These are phyloP conservation scores for Porites rus DNA, from an alignment of 92 coral and sea anemone genomes.

Conservation along the genomic window DNA sequence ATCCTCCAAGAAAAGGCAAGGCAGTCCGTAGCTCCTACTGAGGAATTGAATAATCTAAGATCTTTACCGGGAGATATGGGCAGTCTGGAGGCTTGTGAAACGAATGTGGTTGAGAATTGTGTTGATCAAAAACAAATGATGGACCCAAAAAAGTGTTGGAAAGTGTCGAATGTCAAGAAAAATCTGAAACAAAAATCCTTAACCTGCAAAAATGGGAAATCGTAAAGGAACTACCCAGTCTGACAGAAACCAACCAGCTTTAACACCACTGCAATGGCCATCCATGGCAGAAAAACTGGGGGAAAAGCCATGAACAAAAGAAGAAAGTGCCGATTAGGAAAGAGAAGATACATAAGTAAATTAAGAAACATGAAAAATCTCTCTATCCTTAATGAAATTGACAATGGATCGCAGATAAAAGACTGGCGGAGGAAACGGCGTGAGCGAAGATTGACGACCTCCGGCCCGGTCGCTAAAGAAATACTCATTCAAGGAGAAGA, in stretches of 20 bases:
- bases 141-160: neutral
- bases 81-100: neutral
- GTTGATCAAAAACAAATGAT: too few relatives aligned
- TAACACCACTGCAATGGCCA: neutral
- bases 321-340: conserved; percentile 10
- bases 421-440: conserved; percentile 3
- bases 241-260: neutral
- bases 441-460: conserved; percentile 3
- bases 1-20: conserved; percentile 20
- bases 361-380: neutral
- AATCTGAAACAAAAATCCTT: neutral
- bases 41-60: neutral
- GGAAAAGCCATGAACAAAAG: neutral
- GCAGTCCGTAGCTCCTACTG: neutral
- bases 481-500: conserved; percentile 22
- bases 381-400: conserved; percentile 10
- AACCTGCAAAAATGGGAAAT: conserved; percentile 18
- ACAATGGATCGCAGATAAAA: neutral
- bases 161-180: neutral
- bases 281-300: neutral
- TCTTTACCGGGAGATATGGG: neutral
- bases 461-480: conserved; percentile 5
- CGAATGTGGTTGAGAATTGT: neutral
- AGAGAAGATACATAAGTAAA: neutral
- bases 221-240: neutral